Evolutionary conservation across 2,888 invertebrate species (phyloP), one percentile per base, ranked within the genome.

Genomic region (Leptarthrus brevirostris): DNA sequence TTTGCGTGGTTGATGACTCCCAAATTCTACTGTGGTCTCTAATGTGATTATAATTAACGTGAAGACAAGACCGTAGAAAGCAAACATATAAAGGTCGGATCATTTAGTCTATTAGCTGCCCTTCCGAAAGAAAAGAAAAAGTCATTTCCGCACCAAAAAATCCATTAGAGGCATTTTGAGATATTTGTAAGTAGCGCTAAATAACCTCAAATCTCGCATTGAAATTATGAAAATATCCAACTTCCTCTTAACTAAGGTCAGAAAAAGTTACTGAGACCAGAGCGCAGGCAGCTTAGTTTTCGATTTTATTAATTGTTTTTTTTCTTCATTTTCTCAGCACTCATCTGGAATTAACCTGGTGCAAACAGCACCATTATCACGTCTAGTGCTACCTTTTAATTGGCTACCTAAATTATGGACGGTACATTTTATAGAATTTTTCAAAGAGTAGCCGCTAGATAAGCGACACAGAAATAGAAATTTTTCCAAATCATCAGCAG

Each of bases 301-400:
- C 64, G n/a, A 8, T 44, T 64, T 64, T 40, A 64, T 64, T 47
- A 64, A 64, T 64, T 64, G 18, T 58, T 64, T 44, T 34, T 40
- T 30, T 30, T 30, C 30, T 30, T 30, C 30, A 5, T n/a, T n/a
- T n/a, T n/a, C n/a, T n/a, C n/a, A n/a, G n/a, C n/a, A n/a, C n/a
- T n/a, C n/a, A n/a, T n/a, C n/a, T 5, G 20, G n/a, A 20, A 18
- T 36, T 24, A 44, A 44, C 12, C 44, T 14, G 14, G 36, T 18
- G 22, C 36, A 47, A 64, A 64, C 24, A 24, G 47, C 20, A 20
- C 47, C n/a, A 64, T 64, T 64, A 64, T 64, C 47, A 40, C 64
- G 64, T 47, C 64, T 64, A 64, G 64, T 40, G 64, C 47, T 64
- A 64, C 47, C 24, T 64, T 64, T 64, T 64, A 64, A 64, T 64